phyloP scores from a whole-genome alignment of 2,113 vertebrate genomes.

The Jaculus jaculus region DNA sequence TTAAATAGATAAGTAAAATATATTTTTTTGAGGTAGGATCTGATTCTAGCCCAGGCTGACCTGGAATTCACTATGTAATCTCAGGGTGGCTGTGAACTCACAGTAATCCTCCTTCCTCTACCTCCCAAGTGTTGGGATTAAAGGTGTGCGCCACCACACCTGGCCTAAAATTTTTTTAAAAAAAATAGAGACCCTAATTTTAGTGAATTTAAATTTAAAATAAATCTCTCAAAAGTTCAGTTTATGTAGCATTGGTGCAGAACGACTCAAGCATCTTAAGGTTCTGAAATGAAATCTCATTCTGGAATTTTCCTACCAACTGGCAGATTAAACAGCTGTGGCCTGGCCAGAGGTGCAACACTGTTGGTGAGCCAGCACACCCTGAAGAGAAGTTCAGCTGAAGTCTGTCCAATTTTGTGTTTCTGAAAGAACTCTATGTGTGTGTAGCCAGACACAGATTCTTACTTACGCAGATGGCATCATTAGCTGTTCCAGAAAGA shows the following conservation, averaged over 20 bases:
- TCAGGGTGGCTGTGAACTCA: too few relatives aligned
- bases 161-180: too few relatives aligned
- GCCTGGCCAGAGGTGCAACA: not conserved
- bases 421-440: not conserved
- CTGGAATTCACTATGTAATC: too few relatives aligned
- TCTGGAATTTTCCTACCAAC: not conserved
- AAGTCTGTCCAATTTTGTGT: not conserved
- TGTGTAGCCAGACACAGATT: not conserved
- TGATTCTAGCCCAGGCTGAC: too few relatives aligned
- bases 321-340: not conserved
- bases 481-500: constrained; percentile 28
- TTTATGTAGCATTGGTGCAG: not conserved
- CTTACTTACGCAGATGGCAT: not conserved
- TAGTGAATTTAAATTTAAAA: constrained; percentile 19
- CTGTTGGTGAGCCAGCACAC: not conserved
- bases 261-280: not conserved
- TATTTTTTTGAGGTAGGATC: too few relatives aligned
- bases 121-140: too few relatives aligned
- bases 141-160: too few relatives aligned
- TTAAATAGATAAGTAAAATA: too few relatives aligned
- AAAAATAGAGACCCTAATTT: not conserved
- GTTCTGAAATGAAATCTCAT: constrained; percentile 2
- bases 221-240: constrained; percentile 15
- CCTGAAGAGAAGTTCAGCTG: not conserved
- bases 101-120: too few relatives aligned